These are phyloP conservation scores for Ciona savignyi DNA, from an alignment of 23 tunicate species.

Conservation along the genomic window DNA sequence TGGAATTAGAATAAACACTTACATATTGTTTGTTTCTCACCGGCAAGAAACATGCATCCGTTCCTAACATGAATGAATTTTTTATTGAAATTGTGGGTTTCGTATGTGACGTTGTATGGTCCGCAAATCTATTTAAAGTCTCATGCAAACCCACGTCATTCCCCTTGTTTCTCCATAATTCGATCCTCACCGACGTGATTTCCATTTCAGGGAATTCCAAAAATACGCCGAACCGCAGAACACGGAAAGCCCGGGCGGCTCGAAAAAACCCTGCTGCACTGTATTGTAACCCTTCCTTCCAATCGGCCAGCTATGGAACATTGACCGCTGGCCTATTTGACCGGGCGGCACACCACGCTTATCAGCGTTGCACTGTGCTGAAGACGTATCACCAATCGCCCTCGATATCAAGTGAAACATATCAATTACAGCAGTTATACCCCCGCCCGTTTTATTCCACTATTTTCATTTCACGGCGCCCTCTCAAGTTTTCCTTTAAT, in stretches of 20 bases:
- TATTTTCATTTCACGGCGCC: too few species aligned
- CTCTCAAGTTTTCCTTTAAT: too few species aligned
- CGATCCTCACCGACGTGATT: not conserved
- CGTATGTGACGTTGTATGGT: too few species aligned
- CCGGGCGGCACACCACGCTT: too few species aligned
- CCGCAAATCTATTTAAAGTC: too few species aligned
- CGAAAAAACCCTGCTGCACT: slow-evolving; percentile 1
- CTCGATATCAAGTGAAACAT: not conserved
- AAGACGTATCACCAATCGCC: not conserved
- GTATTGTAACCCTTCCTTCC: slow-evolving; percentile 4
- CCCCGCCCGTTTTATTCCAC: not conserved
- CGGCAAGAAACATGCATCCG: too few species aligned
- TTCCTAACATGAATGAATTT: too few species aligned
- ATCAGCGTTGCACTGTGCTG: not conserved
- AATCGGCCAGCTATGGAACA: not conserved
- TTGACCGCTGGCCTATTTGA: not conserved
- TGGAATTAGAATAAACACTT: too few species aligned
- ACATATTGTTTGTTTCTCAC: too few species aligned
- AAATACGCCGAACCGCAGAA: slow-evolving; percentile 12
- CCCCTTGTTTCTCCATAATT: not conserved
- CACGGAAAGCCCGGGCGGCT: not conserved
- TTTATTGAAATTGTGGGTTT: too few species aligned
- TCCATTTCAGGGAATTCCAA: slow-evolving; percentile 8
- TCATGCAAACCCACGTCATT: too few species aligned
- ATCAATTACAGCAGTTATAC: too few species aligned